These are phyloP conservation scores for Harlomillsia oculata DNA, from an alignment of 1,140 invertebrate genomes.

Conservation along the genomic window DNA sequence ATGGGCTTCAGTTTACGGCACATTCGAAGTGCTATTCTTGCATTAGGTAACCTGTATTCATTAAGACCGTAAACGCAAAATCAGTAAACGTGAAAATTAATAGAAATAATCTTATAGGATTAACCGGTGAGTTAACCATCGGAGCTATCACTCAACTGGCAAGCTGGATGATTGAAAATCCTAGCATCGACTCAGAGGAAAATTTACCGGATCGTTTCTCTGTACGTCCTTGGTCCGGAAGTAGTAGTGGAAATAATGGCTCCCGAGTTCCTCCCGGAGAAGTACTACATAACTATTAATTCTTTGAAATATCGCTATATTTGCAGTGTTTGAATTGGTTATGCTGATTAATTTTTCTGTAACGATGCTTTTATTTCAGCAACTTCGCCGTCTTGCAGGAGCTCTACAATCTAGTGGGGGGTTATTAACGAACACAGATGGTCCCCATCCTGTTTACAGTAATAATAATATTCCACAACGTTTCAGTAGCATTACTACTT, in stretches of 20 bases:
- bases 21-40: conserved; percentile 50
- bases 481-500: too few species aligned
- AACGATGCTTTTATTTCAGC: too few species aligned
- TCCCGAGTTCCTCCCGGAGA: too few species aligned
- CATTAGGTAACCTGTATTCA: conserved; percentile 41
- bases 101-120: conserved; percentile 38
- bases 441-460: too few species aligned
- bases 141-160: conserved; percentile 51
- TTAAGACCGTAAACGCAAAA: neutral
- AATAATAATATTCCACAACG: too few species aligned
- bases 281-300: too few species aligned
- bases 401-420: too few species aligned
- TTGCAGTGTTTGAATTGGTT: too few species aligned
- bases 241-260: neutral
- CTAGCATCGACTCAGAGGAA: conserved; percentile 41
- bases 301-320: too few species aligned
- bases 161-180: conserved; percentile 60
- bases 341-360: too few species aligned
- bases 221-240: conserved; percentile 10
- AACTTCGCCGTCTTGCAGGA: too few species aligned
- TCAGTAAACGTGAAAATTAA: neutral
- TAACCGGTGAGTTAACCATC: conserved; percentile 47
- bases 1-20: conserved; percentile 54
- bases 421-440: too few species aligned
- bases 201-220: neutral